Conservation (phyloP, 2,888 invertebrate species). For the Ashinkailepas kermadecensis region DNA sequence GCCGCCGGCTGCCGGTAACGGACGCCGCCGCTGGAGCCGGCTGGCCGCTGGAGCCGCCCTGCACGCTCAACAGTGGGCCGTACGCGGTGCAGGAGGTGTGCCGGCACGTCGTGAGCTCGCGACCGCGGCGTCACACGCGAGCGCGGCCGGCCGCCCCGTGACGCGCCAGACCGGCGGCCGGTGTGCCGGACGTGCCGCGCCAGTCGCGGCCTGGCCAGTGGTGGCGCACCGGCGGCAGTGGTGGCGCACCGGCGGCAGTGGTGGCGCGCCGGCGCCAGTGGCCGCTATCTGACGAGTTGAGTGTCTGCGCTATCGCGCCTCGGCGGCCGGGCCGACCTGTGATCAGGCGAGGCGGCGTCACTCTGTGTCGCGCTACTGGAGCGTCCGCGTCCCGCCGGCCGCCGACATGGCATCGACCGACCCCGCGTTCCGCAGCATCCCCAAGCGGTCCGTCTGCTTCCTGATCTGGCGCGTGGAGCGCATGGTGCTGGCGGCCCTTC, state of each 20-base stretch:
- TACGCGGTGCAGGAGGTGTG: background rate
- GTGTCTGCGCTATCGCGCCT: background rate
- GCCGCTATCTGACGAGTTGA: background rate
- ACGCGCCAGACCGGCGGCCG: background rate
- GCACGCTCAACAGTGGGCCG: background rate
- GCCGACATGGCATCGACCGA: conserved; percentile 36
- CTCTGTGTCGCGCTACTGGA: background rate
- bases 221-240: background rate
- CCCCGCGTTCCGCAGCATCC: conserved; percentile 68
- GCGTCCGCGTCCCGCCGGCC: background rate
- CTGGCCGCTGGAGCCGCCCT: background rate
- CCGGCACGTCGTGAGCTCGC: too few relatives aligned
- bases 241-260: background rate
- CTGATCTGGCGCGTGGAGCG: conserved; percentile 85
- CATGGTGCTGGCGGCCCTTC: conserved; percentile 62
- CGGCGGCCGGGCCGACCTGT: background rate
- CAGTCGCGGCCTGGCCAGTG: background rate
- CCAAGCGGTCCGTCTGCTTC: conserved; percentile 68
- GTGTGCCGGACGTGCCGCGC: too few relatives aligned
- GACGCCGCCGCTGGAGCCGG: background rate
- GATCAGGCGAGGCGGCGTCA: background rate
- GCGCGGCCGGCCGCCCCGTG: too few relatives aligned
- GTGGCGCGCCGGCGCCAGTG: background rate
- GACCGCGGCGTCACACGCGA: too few relatives aligned
- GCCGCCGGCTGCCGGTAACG: background rate